Percentiles rank a stretch among this genome's conserved stretches.
phyloP scores from a whole-genome alignment of 2,797 vertebrate species.

The Arnoldichthys spilopterus region DNA sequence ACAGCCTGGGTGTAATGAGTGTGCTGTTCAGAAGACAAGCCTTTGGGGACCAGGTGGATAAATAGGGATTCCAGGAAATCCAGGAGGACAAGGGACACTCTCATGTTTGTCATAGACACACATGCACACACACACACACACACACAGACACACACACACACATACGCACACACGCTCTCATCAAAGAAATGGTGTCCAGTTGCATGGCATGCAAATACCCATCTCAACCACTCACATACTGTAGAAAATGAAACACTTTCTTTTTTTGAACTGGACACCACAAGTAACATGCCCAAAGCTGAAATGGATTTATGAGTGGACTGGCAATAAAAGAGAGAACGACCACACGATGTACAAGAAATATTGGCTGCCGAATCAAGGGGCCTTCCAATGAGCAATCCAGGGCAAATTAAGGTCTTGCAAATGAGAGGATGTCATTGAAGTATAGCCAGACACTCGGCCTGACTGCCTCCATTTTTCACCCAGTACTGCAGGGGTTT shows the following conservation, averaged over 20 bases:
- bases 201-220: conserved; percentile 29
- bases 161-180: background rate
- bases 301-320: conserved; percentile 16
- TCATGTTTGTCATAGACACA: conserved; percentile 14
- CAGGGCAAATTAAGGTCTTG: conserved; percentile 12
- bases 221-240: conserved; percentile 26
- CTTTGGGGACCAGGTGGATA: conserved; percentile 52
- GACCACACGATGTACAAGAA: conserved; percentile 27
- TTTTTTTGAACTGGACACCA: conserved; percentile 15
- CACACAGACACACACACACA: conserved; percentile 4
- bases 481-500: background rate
- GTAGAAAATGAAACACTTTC: conserved; percentile 46
- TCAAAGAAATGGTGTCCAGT: conserved; percentile 22
- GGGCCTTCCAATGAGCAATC: conserved; percentile 17
- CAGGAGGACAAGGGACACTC: conserved; percentile 22
- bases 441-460: conserved; percentile 11
- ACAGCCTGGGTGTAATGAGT: conserved; percentile 35
- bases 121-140: background rate
- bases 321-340: conserved; percentile 20
- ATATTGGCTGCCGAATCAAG: conserved; percentile 16
- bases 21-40: conserved; percentile 24
- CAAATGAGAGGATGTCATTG: conserved; percentile 22
- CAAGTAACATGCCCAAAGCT: background rate
- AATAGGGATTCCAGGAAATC: conserved; percentile 48
- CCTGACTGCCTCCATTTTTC: conserved; percentile 19